A percentile compares a stretch with the other conserved stretches of the same genome.
Conservation (phyloP, 2,797 vertebrate species). For the Oryzias dopingdopingensis region DNA sequence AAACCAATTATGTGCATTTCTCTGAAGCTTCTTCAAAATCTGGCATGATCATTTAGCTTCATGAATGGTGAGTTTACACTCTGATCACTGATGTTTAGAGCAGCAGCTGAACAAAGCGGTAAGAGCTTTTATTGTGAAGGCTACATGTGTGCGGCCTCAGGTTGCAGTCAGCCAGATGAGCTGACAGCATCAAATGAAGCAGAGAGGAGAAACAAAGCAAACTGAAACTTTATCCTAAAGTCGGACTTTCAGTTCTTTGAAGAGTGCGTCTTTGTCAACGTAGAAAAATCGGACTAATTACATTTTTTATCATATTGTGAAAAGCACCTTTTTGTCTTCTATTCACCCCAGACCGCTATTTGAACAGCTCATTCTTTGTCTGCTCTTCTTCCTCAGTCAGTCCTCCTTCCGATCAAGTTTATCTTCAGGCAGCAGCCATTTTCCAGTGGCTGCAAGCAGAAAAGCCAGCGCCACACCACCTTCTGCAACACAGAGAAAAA, state of each 20-base stretch:
- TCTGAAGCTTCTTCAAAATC: not conserved
- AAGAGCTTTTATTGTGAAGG: slow-evolving; percentile 27
- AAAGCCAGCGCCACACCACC: slow-evolving; percentile 58
- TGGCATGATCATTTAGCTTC: not conserved
- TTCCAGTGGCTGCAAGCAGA: slow-evolving; percentile 81
- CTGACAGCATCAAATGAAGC: slow-evolving; percentile 17
- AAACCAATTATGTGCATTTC: not conserved
- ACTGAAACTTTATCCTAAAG: slow-evolving; percentile 27
- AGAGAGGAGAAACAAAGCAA: slow-evolving; percentile 16
- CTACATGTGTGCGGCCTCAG: slow-evolving; percentile 22
- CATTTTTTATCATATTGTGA: not conserved
- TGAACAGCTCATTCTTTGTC: not conserved
- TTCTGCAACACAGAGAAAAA: slow-evolving; percentile 74
- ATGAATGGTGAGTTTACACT: not conserved
- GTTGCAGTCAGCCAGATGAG: slow-evolving; percentile 34
- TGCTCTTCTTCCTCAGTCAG: slow-evolving; percentile 13
- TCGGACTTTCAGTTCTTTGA: slow-evolving; percentile 2
- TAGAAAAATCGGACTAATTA: not conserved
- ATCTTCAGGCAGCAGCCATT: slow-evolving; percentile 83
- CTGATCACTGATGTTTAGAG: not conserved
- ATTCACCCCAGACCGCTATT: not conserved
- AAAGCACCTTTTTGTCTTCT: not conserved
- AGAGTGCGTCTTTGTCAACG: not conserved
- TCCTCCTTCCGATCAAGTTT: slow-evolving; percentile 74
- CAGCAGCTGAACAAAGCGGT: slow-evolving; percentile 1